Evolutionary conservation across 2,113 vertebrate genomes (phyloP).

Genomic region (Passer domesticus): DNA sequence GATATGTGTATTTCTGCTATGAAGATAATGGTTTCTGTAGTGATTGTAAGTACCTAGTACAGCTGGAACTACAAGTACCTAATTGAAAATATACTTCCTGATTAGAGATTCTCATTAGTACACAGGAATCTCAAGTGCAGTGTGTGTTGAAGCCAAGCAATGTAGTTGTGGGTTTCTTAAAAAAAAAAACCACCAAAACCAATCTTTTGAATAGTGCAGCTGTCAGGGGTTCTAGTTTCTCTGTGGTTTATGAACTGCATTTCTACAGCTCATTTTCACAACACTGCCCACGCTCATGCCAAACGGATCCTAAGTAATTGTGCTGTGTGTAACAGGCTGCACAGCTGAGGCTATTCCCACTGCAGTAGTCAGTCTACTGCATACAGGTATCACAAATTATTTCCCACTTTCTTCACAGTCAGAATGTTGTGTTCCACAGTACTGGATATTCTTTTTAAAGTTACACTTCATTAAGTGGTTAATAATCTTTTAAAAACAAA

Average conservation of each 20-base stretch:
- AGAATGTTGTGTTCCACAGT: not conserved
- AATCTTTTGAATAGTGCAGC: not conserved
- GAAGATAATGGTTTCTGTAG: not conserved
- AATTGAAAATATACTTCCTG: not conserved
- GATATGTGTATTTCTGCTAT: not conserved
- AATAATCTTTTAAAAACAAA: not conserved
- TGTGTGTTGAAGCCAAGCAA: not conserved
- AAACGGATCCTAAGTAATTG: not conserved
- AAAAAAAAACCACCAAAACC: not conserved
- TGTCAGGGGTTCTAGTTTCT: not conserved
- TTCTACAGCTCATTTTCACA: not conserved
- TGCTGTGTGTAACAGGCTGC: not conserved
- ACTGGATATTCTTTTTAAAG: not conserved
- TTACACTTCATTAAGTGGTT: not conserved
- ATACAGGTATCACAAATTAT: not conserved
- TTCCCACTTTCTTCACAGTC: not conserved
- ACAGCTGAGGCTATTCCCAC: not conserved
- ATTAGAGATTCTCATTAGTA: not conserved
- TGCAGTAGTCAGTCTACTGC: not conserved
- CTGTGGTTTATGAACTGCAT: not conserved
- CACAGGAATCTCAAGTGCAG: not conserved
- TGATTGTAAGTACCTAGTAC: not conserved
- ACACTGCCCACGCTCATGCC: not conserved
- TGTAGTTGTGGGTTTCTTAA: not conserved
- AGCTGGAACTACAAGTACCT: not conserved